phyloP scores from a whole-genome alignment of 2,113 vertebrate species.

The Strix aluco region DNA sequence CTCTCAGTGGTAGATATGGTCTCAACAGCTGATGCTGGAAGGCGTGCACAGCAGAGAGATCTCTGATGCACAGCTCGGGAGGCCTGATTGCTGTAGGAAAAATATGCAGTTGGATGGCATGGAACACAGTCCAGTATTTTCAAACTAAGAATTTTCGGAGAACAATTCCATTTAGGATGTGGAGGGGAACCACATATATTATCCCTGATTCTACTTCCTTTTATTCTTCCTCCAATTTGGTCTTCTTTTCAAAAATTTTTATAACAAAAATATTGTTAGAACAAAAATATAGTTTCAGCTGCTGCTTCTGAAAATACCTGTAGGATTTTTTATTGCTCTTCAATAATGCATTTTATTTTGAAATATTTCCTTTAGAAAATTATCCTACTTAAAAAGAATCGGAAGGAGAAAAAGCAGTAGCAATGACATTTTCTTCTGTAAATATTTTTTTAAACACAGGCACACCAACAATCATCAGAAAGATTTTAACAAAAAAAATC shows the following conservation, averaged over 20 bases:
- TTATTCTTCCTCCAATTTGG: background rate
- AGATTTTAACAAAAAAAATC: background rate
- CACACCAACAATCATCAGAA: background rate
- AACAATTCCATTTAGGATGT: background rate
- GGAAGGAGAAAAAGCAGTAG: background rate
- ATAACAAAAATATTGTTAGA: background rate
- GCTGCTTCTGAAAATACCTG: background rate
- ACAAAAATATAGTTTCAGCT: background rate
- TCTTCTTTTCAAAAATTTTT: background rate
- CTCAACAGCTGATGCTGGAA: background rate
- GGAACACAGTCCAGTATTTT: background rate
- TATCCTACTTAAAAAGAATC: background rate
- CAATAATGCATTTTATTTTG: background rate
- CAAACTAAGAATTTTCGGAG: background rate
- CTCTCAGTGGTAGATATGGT: rapidly evolving
- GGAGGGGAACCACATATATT: background rate
- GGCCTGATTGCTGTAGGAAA: background rate
- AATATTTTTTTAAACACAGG: background rate
- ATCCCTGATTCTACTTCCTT: background rate
- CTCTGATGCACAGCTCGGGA: background rate
- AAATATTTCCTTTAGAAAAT: background rate
- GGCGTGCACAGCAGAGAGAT: background rate
- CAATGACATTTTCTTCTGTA: background rate
- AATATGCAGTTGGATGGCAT: background rate
- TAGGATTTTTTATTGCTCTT: background rate